Conservation (phyloP, 2,113 vertebrate species). For the Thamnaconus septentrionalis region DNA sequence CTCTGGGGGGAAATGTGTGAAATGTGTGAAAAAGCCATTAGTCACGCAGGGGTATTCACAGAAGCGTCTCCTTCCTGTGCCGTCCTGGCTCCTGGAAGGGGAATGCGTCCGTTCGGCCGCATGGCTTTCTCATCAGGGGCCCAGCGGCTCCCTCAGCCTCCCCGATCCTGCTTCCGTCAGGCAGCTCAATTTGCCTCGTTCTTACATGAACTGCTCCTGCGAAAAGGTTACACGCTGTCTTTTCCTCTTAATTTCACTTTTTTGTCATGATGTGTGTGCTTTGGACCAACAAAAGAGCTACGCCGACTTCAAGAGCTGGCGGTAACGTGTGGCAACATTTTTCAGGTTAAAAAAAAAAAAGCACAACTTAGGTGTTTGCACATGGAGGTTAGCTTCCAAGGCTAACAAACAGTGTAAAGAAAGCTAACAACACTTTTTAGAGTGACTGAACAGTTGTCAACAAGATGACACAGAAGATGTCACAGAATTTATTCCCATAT, state of each 20-base stretch:
- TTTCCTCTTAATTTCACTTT: neutral
- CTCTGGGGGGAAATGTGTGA: slow-evolving; percentile 16
- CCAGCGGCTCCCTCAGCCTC: slow-evolving; percentile 13
- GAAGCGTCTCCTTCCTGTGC: slow-evolving; percentile 27
- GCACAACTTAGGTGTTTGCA: too few relatives aligned
- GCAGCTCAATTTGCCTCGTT: slow-evolving; percentile 2
- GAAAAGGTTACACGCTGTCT: neutral
- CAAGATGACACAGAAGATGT: too few relatives aligned
- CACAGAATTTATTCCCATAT: too few relatives aligned
- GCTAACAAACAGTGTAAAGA: too few relatives aligned
- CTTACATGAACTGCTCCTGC: neutral
- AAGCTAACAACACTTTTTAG: too few relatives aligned
- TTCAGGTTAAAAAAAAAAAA: too few relatives aligned
- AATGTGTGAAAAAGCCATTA: slow-evolving; percentile 78
- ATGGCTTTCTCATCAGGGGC: slow-evolving; percentile 74
- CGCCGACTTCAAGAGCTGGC: too few relatives aligned
- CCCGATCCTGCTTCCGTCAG: slow-evolving; percentile 15
- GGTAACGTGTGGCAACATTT: too few relatives aligned
- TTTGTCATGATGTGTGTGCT: neutral
- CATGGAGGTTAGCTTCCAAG: too few relatives aligned
- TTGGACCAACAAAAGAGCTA: too few relatives aligned
- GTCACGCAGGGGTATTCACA: slow-evolving; percentile 64
- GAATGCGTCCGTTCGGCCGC: slow-evolving; percentile 31
- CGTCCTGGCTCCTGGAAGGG: slow-evolving; percentile 12
- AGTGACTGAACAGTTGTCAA: too few relatives aligned